Evolutionary conservation across 2,113 vertebrate genomes (phyloP), one percentile per base, ranked within the genome.

Genomic region (Smithornis capensis): DNA sequence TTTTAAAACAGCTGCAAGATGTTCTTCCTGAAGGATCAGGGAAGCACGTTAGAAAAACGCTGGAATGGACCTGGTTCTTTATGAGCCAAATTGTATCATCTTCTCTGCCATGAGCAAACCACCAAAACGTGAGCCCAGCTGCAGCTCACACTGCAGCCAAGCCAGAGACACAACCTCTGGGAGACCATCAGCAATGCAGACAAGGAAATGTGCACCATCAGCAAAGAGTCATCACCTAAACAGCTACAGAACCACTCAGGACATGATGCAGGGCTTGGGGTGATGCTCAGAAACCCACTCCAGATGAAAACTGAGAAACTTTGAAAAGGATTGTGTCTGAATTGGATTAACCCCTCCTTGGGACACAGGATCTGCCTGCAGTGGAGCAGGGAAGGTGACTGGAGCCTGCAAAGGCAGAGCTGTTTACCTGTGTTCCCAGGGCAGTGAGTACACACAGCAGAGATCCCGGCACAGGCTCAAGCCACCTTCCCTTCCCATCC

Each of bases 1-100:
- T 68, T 73, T 67, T 45, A 85, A 63, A 87, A 89, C 62, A 96
- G 94, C 49, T 89, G 80, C 73, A 95, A 95, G 83, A 96, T 96
- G 79, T 78, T 95, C 96, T 95, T 76, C 68, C 78, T 86, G 79
- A 47, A 93, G 89, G 53, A 93, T 69, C 67, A 80, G 84, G 83
- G 44, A 92, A 83, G 64, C 80, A 55, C 42, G 82, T 79, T 75
- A 75, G 42, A 70, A 92, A 96, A 92, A 86, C 7, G 17, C 83
- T 92, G 77, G 65, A 94, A 82, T n/a, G 52, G 74, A 94, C 83
- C 92, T 92, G 47, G 73, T 76, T 76, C 89, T 87, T 69, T 79
- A 79, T 56, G 68, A 92, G 86, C 74, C 87, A 87, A 73, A 45
- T 22, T 65, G 21, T 1, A 71, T 95, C 42, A 62, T 69, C 50